Percentiles rank a stretch among this genome's conserved stretches.
phyloP scores from a whole-genome alignment of 2,888 invertebrate genomes.

The Eristalinus sepulchralis region DNA sequence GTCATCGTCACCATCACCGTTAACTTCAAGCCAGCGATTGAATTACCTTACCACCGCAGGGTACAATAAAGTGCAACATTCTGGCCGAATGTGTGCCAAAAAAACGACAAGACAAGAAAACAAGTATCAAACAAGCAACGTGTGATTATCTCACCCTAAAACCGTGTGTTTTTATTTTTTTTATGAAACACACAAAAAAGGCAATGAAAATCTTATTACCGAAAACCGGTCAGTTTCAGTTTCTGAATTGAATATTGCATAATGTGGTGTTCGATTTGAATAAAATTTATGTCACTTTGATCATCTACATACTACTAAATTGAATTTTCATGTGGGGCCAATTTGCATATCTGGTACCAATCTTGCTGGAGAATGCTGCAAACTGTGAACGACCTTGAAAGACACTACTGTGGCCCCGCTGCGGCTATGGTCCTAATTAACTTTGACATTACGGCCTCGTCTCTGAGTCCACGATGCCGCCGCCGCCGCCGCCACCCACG shows the following conservation, averaged over 20 bases:
- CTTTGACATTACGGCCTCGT: constrained; percentile 31
- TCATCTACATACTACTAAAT: constrained; percentile 29
- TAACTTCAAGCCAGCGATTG: constrained; percentile 33
- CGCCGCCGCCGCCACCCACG: background rate
- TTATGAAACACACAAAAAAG: constrained; percentile 18
- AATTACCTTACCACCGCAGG: constrained; percentile 30
- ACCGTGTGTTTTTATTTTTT: background rate
- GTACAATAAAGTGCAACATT: background rate
- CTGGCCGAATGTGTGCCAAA: background rate
- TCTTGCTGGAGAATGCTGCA: constrained; percentile 58
- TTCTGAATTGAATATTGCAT: constrained; percentile 64
- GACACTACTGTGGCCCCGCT: constrained; percentile 19
- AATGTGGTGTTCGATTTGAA: constrained; percentile 50
- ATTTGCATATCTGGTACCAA: constrained; percentile 62
- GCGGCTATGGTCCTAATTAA: constrained; percentile 23
- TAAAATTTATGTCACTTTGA: constrained; percentile 59
- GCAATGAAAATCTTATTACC: constrained; percentile 33
- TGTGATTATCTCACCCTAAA: constrained; percentile 55
- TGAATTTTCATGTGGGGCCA: constrained; percentile 55
- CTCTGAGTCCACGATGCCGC: background rate
- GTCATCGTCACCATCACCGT: background rate
- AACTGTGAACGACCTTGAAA: constrained; percentile 60
- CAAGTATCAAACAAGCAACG: constrained; percentile 42
- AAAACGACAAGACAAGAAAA: constrained; percentile 39
- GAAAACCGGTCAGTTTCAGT: constrained; percentile 62